Base-by-base conservation (phyloP, 2,113 vertebrate species). In the Ammodramus savannarum region DNA sequence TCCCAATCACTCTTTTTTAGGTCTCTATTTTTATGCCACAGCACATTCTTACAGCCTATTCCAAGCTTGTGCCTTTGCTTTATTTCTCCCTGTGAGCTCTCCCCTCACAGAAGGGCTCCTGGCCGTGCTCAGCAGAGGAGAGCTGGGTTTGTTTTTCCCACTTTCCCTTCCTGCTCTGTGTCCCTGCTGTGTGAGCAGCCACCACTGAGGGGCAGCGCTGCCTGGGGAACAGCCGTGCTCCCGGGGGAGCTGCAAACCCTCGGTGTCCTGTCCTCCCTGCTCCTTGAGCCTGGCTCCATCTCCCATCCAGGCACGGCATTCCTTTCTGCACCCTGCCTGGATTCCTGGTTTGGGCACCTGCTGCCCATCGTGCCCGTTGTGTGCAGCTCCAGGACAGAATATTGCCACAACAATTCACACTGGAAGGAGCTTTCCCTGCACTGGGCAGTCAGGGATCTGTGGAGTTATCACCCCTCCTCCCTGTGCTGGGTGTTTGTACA, bases 161-260 rank as follows among this genome's bases (percentile, higher is more conserved):
- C 14, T 86, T 90, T 72, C 39, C 74, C 65, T 57, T 59, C 27
- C 52, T 52, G 59, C 62, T 61, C 11, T 17, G 21, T 0, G 3
- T 51, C 54, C 25, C 65, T 87, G 94, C 21, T 0, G 14, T 86
- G 44, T 65, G 84, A 39, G 68, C 13, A 2, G 68, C 9, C 6
- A 4, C 74, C 97, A 2, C 95, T 97, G 97, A 97, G 91, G 18
- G 97, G 97, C 97, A 97, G 96, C 90, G 52, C 96, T 94, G 75
- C n/a, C 91, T 21, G 91, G 90, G 74, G 91, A 95, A 93, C 83
- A 38, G 85, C 87, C 23, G 3, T 1, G 52, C 66, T 75, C 16
- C 11, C 12, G 6, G 34, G 38, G 54, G 48, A 89, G 46, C 54
- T 62, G n/a, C 77, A 32, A 54, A 59, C 38, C 22, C 59, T 3